phyloP scores from a whole-genome alignment of 2,797 vertebrate species.

The Phalanger gymnotis region DNA sequence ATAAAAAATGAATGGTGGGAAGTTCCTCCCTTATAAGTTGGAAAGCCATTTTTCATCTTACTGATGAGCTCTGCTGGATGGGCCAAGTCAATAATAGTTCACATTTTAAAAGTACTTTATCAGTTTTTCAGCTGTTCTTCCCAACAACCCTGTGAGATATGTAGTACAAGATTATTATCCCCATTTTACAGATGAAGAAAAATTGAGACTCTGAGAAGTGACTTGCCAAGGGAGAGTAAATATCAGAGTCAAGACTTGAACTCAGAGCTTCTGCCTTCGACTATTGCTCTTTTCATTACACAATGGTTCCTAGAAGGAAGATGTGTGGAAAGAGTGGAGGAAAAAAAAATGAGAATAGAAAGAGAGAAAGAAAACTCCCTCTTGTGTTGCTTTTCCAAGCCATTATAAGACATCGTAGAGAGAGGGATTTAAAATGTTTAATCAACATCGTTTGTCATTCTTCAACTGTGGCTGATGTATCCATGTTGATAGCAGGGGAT shows the following conservation, averaged over 20 bases:
- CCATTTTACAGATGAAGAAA: background rate
- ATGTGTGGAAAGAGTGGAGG: background rate
- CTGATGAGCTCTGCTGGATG: slow-evolving; percentile 25
- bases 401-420: slow-evolving; percentile 72
- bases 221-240: background rate
- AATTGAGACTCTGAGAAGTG: background rate
- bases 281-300: background rate
- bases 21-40: slow-evolving; percentile 55
- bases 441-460: slow-evolving; percentile 68
- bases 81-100: background rate
- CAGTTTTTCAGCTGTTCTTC: background rate
- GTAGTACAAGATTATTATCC: background rate
- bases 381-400: slow-evolving; percentile 50
- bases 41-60: slow-evolving; percentile 59
- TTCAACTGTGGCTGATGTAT: slow-evolving; percentile 22
- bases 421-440: slow-evolving; percentile 68
- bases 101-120: background rate
- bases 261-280: background rate
- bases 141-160: background rate
- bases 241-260: background rate
- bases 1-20: slow-evolving; percentile 57
- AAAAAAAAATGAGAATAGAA: background rate
- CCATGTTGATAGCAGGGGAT: slow-evolving; percentile 75
- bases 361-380: slow-evolving; percentile 11
- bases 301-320: background rate